Conservation (phyloP, 2,797 vertebrate genomes). For the Champsocephalus gunnari region DNA sequence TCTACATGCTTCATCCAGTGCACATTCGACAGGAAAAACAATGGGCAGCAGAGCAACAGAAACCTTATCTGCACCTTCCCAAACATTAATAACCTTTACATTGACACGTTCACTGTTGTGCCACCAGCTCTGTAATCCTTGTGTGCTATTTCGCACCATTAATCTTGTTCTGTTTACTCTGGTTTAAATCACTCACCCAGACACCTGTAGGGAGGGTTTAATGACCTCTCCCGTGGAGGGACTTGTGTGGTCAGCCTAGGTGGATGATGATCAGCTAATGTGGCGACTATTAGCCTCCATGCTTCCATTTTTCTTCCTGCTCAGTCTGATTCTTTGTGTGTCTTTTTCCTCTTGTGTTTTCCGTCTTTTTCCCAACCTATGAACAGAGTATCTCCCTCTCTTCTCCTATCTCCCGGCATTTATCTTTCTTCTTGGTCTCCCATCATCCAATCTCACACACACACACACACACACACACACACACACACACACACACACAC, state of each 20-base stretch:
- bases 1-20: conserved; percentile 1
- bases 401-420: not conserved
- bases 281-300: conserved; percentile 35
- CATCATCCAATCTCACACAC: conserved; percentile 31
- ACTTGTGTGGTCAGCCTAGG: conserved; percentile 48
- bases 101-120: conserved; percentile 50
- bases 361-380: conserved; percentile 6
- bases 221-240: conserved; percentile 66
- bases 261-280: conserved; percentile 55
- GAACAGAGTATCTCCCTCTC: not conserved
- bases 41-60: conserved; percentile 14
- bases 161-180: conserved; percentile 81
- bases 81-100: conserved; percentile 67
- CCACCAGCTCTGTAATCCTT: conserved; percentile 47
- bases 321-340: conserved; percentile 10
- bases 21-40: conserved; percentile 13
- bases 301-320: conserved; percentile 29
- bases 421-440: conserved; percentile 5
- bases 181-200: conserved; percentile 76
- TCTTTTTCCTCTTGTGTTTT: conserved; percentile 8
- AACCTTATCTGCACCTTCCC: conserved; percentile 33
- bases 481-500: conserved; percentile 21
- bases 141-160: conserved; percentile 77
- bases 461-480: conserved; percentile 28
- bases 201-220: conserved; percentile 78